Evolutionary conservation across 2,797 vertebrate species (phyloP).

Genomic region (Tenualosa thibaudeaui): DNA sequence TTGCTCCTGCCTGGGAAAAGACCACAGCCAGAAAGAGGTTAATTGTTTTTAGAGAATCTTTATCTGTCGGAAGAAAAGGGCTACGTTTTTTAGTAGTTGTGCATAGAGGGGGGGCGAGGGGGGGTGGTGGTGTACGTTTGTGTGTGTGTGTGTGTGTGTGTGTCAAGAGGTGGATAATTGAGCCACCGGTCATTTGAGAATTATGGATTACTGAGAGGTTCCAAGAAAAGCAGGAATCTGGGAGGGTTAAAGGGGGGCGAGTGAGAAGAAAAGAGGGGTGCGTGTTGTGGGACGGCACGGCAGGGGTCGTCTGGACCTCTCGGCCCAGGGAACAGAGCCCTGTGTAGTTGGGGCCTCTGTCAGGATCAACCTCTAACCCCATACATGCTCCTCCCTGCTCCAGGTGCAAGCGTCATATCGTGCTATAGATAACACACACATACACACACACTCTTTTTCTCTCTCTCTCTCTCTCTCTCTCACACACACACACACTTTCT

Average conservation of each 20-base stretch:
- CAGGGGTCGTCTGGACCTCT: constrained; percentile 83
- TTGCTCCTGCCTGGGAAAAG: constrained; percentile 67
- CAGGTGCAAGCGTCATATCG: constrained; percentile 84
- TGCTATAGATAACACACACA: constrained; percentile 4
- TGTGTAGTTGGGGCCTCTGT: constrained; percentile 78
- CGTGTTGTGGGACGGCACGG: constrained; percentile 77
- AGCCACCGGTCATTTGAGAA: constrained; percentile 79
- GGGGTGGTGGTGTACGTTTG: neutral
- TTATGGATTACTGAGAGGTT: constrained; percentile 84
- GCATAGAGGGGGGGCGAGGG: neutral
- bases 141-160: constrained; percentile 16
- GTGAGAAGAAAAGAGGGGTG: constrained; percentile 60
- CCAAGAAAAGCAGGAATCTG: constrained; percentile 49
- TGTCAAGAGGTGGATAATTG: constrained; percentile 72
- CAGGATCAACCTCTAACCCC: constrained; percentile 80
- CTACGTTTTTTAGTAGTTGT: no score
- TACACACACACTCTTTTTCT: neutral
- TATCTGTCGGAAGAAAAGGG: constrained; percentile 73
- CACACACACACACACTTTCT: neutral
- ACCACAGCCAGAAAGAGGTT: constrained; percentile 75
- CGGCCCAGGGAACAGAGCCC: constrained; percentile 74
- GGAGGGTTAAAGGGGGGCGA: neutral
- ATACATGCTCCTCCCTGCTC: constrained; percentile 75
- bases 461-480: constrained; percentile 25
- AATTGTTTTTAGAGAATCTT: constrained; percentile 81